phyloP scores from a whole-genome alignment of 2,888 invertebrate species.

The Nesidiocoris tenuis region DNA sequence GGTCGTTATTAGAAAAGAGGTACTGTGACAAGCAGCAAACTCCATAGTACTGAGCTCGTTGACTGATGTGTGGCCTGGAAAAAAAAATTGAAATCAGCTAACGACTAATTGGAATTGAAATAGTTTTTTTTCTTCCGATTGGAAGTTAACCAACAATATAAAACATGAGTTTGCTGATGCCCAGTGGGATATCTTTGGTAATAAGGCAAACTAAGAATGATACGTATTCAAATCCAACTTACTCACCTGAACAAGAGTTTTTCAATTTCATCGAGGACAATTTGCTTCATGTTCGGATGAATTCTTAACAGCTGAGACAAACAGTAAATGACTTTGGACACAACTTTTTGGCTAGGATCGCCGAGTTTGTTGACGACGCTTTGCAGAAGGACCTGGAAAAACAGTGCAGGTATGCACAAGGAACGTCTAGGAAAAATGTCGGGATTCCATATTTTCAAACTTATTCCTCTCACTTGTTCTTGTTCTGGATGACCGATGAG shows the following conservation, averaged over 20 bases:
- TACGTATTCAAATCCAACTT: slow-evolving; percentile 44
- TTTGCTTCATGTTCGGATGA: slow-evolving; percentile 89
- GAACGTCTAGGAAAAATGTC: neutral
- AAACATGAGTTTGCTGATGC: too few species aligned
- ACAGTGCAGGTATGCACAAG: neutral
- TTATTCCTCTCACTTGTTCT: slow-evolving; percentile 65
- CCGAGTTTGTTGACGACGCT: slow-evolving; percentile 92
- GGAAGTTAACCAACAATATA: too few species aligned
- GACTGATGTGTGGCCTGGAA: slow-evolving; percentile 74
- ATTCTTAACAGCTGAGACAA: slow-evolving; percentile 76
- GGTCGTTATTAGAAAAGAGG: slow-evolving; percentile 70
- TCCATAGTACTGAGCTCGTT: slow-evolving; percentile 87
- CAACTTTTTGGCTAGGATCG: slow-evolving; percentile 85
- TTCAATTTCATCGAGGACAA: slow-evolving; percentile 85
- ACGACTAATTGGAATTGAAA: too few species aligned
- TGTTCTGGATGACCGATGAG: slow-evolving; percentile 78
- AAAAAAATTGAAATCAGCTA: too few species aligned
- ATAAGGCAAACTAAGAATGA: too few species aligned
- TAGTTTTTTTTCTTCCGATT: too few species aligned
- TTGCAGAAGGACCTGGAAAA: slow-evolving; percentile 66
- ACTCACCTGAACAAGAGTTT: slow-evolving; percentile 75
- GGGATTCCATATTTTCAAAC: too few species aligned
- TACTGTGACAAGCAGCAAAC: slow-evolving; percentile 89
- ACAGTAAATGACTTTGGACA: slow-evolving; percentile 83
- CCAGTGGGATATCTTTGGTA: too few species aligned